Evolutionary conservation across 2,888 invertebrate species (phyloP), one percentile per base, ranked within the genome.

Genomic region (Anodontia alba): DNA sequence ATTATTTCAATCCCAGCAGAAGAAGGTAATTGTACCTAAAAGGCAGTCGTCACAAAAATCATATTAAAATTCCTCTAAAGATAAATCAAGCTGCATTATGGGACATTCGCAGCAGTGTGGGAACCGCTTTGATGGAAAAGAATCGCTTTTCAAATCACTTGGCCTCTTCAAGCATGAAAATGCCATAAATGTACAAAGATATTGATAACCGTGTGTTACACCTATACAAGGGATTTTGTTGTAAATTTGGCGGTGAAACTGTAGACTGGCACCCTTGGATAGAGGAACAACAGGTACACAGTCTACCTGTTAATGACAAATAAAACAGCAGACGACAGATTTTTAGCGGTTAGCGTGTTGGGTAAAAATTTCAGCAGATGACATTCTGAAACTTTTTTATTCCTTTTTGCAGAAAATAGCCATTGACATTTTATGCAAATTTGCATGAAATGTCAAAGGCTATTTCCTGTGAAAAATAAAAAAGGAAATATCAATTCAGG

Each of bases 41-140:
- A 69, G 69, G 69, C 78, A 73, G 57, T 54, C 68, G 33, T 73
- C 68, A 42, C 67, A 23, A 36, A 78, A 78, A 81, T 72, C 81
- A 57, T 73, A 81, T 77, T 81, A 81, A 81, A 81, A 77, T 81
- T 81, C 81, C 68, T 76, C 73, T 73, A 66, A 73, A 81, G 77
- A 76, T 77, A 73, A 76, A 77, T 73, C 72, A 54, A 68, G 75
- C 71, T 80, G 80, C 76, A 80, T 80, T 68, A 80, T 69, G 69
- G 46, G 69, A 69, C 43, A n/a, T 42, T 69, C 46, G 38, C 69
- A 43, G 42, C 46, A 69, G 69, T 69, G 69, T 69, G 69, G 69
- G 69, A 69, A 69, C 69, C 42, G 17, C 29, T 46, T 69, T 42
- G 29, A 69, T 42, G 43, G 26, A 46, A 29, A 33, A 80, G 76